These are phyloP conservation scores for Pteria penguin DNA, from an alignment of 2,888 invertebrate species.

Conservation along the genomic window DNA sequence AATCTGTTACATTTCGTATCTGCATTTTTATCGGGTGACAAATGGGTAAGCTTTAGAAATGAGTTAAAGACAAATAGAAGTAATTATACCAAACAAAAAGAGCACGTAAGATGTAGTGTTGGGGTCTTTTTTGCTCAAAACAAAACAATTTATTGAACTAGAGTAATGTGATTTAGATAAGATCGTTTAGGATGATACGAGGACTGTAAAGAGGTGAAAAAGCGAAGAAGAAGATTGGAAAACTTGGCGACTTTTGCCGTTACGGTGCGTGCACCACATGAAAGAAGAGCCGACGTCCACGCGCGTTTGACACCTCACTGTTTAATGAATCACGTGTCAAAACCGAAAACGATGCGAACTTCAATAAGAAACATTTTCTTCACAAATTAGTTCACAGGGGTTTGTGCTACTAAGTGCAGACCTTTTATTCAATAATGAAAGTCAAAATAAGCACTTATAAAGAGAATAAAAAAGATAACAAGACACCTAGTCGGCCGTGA, in stretches of 20 bases:
- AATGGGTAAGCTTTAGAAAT: background rate
- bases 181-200: background rate
- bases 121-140: background rate
- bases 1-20: background rate
- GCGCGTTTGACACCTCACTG: background rate
- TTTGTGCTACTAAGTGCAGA: conserved; percentile 6
- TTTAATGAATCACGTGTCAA: background rate
- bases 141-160: background rate
- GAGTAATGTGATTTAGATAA: background rate
- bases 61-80: background rate
- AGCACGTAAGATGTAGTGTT: background rate
- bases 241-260: background rate
- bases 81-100: background rate
- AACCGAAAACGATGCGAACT: background rate
- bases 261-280: background rate
- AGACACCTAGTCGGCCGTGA: too few species aligned
- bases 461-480: too few species aligned
- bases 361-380: conserved; percentile 22
- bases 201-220: background rate
- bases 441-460: too few species aligned
- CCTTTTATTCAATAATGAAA: background rate
- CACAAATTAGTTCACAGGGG: conserved; percentile 13
- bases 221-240: background rate
- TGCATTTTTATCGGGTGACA: background rate
- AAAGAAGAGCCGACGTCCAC: background rate